Evolutionary conservation across 1,140 invertebrate genomes (phyloP), one percentile per base, ranked within the genome.

Genomic region (Drosophila virilis): DNA sequence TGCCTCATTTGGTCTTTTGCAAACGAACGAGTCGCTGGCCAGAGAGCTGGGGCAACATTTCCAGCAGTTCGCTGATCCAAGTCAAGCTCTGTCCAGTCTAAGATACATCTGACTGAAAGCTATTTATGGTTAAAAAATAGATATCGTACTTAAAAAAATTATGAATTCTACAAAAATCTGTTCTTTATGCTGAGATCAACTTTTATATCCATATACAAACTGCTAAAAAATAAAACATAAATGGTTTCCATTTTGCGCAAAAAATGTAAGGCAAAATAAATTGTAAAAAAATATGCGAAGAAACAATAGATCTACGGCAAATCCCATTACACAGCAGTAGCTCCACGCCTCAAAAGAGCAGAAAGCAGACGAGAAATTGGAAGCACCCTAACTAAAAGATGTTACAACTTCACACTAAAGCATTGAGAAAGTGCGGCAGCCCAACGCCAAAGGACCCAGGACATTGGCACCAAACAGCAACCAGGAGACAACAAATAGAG

Each of bases 331-430:
- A 67, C 68, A 76, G 79, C 68, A 77, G 82, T 79, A 86, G 83
- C 83, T 86, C 83, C 82, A 88, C 68, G 82, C 79, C 83, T 86
- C 75, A 88, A 88, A 88, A 88, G 83, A 86, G 79, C 82, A 88
- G 57, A 69, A 38, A 73, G 52, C n/a, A 43, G 28, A 22, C 15
- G 12, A 17, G 17, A 46, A 15, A 6, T n/a, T 38, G 8, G 35
- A 37, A 40, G 13, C 9, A 45, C 57, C 51, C 46, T 22, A 45
- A 38, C 35, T 43, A 60, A 57, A 48, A 88, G 77, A 88, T 88
- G 84, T 88, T 89, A 80, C 70, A 74, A 80, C 67, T 91, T 91
- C 88, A 91, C 89, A 88, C 88, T 77, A 80, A 73, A 78, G 80
- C 81, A 91, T 91, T 91, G 75, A 85, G 54, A 61, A 91, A 85